These are phyloP conservation scores for Agrypnus murinus DNA, from an alignment of 2,888 invertebrate genomes.

Conservation along the genomic window DNA sequence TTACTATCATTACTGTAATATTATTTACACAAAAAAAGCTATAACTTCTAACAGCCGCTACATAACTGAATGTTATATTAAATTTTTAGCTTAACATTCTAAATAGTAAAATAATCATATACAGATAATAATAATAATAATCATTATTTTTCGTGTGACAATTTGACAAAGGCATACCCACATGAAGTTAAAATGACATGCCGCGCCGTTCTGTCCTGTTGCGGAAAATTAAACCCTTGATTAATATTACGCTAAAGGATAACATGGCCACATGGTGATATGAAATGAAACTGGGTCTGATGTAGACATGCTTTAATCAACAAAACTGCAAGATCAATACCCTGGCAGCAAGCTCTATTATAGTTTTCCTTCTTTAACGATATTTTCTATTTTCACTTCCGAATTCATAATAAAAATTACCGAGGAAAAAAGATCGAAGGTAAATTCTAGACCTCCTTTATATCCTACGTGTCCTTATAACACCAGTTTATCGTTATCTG, in stretches of 20 bases:
- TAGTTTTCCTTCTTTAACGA: not conserved
- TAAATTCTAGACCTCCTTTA: constrained; percentile 18
- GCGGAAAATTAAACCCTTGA: constrained; percentile 26
- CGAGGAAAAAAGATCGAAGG: too few species aligned
- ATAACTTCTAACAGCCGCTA: too few species aligned
- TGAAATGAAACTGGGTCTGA: constrained; percentile 18
- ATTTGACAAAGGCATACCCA: not conserved
- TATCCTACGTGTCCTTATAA: constrained; percentile 20
- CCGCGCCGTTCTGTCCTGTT: constrained; percentile 7
- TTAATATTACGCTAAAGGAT: constrained; percentile 23
- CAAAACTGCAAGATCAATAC: not conserved
- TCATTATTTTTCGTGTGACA: too few species aligned
- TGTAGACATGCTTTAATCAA: constrained; percentile 19
- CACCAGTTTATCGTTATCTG: constrained; percentile 29
- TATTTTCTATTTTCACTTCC: constrained; percentile 6
- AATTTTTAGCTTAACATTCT: too few species aligned
- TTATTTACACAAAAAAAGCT: too few species aligned
- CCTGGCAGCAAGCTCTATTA: too few species aligned
- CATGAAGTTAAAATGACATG: constrained; percentile 3
- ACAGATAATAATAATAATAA: too few species aligned
- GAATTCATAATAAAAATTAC: constrained; percentile 5
- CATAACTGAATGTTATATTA: too few species aligned
- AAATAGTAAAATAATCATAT: too few species aligned
- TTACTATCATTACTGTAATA: too few species aligned
- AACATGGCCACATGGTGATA: constrained; percentile 12